Evolutionary conservation across 2,113 vertebrate species (phyloP), one percentile per base, ranked within the genome.

Genomic region (Hiodon alosoides): DNA sequence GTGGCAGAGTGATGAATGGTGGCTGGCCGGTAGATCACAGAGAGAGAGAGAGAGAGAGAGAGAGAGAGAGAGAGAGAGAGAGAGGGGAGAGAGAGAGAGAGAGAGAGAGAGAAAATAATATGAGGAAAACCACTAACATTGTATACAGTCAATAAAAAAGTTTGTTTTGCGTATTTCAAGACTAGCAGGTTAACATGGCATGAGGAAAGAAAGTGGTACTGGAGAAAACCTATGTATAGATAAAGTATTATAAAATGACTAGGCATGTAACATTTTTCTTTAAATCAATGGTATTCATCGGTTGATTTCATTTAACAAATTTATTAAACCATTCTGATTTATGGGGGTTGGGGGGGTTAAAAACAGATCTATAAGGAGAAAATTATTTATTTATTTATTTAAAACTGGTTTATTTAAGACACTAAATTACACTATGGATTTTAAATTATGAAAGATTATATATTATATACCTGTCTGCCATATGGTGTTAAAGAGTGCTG

Each of bases 1-100:
- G 86, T 87, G 89, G 85, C 79, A 83, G 86, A 79, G 88, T 91
- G 90, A 91, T 91, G 87, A 89, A 90, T 91, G 87, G 57, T 84
- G 80, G 71, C 82, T 85, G 89, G 89, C 86, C 87, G 86, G 86
- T 87, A 84, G 87, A 90, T 89, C 88, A 88, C 84, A 31, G 66
- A 46, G 59, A 52, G 57, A 78, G 54, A 75, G 64, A 47, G 7
- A 75, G 78, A 17, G 61, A 51, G 51, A 11, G 50, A 2, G 16
- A 16, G 3, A 3, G 55, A 47, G 57, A 46, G 17, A 59, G 7
- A 76, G 57, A 55, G 52, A 52, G n/a, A 7, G 47, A 69, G 64
- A 74, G 72, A 52, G 31, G 31, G 31, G 61, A 17, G 57, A 52
- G 57, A 3, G 55, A 47, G 57, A 46, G 17, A 59, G 7, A 76